A percentile compares a stretch with the other conserved stretches of the same genome.
These are phyloP conservation scores for Choloepus hoffmanni DNA, from an alignment of 2,113 vertebrate genomes.

Conservation along the genomic window DNA sequence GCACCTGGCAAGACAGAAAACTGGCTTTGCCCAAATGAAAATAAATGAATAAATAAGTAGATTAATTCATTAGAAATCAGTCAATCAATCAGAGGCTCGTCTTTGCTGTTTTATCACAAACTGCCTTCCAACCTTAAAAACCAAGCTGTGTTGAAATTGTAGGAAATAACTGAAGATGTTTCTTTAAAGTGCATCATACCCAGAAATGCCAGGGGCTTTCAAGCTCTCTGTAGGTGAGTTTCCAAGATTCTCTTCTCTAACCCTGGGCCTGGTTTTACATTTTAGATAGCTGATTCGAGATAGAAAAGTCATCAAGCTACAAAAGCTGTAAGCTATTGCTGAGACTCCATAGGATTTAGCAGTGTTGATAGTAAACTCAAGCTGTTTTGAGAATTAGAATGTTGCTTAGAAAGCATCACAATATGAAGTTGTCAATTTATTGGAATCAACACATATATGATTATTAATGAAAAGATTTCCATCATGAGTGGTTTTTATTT, in stretches of 20 bases:
- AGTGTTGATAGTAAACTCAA: not conserved
- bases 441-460: not conserved
- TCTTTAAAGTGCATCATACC: not conserved
- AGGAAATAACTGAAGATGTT: not conserved
- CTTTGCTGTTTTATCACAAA: not conserved
- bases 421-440: not conserved
- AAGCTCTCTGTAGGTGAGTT: not conserved
- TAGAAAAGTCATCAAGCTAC: not conserved
- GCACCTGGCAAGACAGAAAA: not conserved
- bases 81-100: not conserved
- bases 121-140: not conserved
- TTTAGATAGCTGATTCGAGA: not conserved
- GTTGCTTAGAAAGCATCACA: not conserved
- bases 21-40: not conserved
- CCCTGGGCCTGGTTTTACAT: not conserved
- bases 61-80: conserved; percentile 30
- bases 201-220: not conserved
- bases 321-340: not conserved
- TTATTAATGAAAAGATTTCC: not conserved
- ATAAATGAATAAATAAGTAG: not conserved
- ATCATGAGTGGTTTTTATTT: not conserved
- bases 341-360: not conserved
- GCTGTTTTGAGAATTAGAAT: not conserved
- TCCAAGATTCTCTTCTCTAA: not conserved
- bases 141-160: not conserved